These are phyloP conservation scores for Phrynocephalus versicolor DNA, from an alignment of 2,113 vertebrate species.

Conservation along the genomic window DNA sequence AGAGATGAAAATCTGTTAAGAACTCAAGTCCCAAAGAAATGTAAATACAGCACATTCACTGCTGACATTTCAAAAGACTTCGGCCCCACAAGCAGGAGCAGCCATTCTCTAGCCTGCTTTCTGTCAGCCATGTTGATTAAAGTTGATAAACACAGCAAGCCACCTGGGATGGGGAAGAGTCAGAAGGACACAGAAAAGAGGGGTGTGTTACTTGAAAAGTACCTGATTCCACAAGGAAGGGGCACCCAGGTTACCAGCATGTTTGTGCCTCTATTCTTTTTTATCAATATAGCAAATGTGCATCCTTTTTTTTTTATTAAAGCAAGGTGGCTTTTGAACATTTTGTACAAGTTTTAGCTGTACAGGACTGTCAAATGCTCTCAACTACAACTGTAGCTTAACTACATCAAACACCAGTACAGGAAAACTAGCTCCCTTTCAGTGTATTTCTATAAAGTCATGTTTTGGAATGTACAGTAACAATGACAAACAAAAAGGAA, in stretches of 20 bases:
- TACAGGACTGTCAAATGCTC: neutral
- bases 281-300: neutral
- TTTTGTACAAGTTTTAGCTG: conserved; percentile 16
- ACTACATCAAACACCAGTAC: neutral
- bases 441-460: neutral
- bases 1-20: conserved; percentile 72
- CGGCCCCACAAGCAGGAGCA: conserved; percentile 64
- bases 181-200: conserved; percentile 48
- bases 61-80: conserved; percentile 78
- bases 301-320: neutral
- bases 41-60: conserved; percentile 74
- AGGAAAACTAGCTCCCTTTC: neutral
- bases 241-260: neutral
- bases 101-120: conserved; percentile 68
- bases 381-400: neutral
- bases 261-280: neutral
- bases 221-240: conserved; percentile 35
- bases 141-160: conserved; percentile 72
- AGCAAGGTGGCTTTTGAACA: neutral
- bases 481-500: neutral
- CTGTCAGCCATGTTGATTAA: conserved; percentile 78
- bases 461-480: accelerated
- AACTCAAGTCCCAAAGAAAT: conserved; percentile 72
- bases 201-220: conserved; percentile 63
- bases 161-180: conserved; percentile 57